A percentile compares a stretch with the other conserved stretches of the same genome.
These are phyloP conservation scores for Verasper variegatus DNA, from an alignment of 2,113 vertebrate genomes.

Conservation along the genomic window DNA sequence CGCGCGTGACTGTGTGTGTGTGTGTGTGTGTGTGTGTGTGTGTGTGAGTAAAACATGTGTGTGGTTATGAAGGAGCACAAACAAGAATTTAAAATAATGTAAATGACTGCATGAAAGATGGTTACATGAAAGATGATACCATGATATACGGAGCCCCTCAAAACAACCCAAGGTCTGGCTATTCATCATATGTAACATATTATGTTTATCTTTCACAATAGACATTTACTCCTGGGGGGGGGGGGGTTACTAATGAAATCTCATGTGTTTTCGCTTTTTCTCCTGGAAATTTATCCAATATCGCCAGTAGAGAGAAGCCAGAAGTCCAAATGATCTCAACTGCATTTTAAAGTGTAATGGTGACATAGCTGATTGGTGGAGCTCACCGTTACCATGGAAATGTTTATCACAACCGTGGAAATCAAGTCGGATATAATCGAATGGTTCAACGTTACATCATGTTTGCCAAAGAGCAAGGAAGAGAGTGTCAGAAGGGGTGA, in stretches of 20 bases:
- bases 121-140: slow-evolving; percentile 10
- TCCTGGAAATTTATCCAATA: not conserved
- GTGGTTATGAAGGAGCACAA: not conserved
- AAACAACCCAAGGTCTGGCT: slow-evolving; percentile 18
- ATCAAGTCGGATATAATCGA: too few relatives aligned
- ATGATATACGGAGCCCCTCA: slow-evolving; percentile 23
- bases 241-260: not conserved
- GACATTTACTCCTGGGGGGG: not conserved
- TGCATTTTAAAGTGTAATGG: too few relatives aligned
- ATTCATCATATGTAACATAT: slow-evolving; percentile 30
- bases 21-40: too few relatives aligned
- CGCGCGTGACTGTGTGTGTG: not conserved
- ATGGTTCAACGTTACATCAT: too few relatives aligned
- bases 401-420: too few relatives aligned
- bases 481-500: too few relatives aligned
- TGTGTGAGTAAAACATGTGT: slow-evolving; percentile 41
- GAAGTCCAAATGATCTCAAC: too few relatives aligned
- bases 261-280: not conserved
- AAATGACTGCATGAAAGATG: slow-evolving; percentile 23
- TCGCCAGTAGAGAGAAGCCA: not conserved
- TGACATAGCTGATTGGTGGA: too few relatives aligned
- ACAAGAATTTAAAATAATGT: slow-evolving; percentile 27
- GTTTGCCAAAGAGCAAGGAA: too few relatives aligned
- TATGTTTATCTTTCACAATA: slow-evolving; percentile 22
- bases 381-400: too few relatives aligned